phyloP scores from a whole-genome alignment of 1,140 invertebrate genomes.

The Sitobion miscanthi region DNA sequence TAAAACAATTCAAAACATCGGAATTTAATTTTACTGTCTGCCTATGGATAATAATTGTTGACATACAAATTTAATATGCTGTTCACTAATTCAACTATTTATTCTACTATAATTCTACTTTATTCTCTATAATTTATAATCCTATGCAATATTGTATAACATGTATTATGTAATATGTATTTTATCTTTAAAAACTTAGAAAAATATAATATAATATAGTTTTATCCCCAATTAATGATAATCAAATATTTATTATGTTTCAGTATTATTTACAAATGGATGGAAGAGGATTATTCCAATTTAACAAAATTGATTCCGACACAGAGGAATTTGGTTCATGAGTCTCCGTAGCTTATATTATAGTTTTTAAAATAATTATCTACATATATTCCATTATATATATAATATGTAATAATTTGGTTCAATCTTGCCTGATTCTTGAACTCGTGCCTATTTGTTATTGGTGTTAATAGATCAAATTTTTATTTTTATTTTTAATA shows the following conservation, averaged over 20 bases:
- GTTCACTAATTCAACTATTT: neutral
- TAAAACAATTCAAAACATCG: neutral
- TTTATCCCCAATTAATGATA: neutral
- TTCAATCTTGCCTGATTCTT: conserved; percentile 37
- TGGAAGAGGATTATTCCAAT: conserved; percentile 87
- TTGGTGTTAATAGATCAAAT: conserved; percentile 36
- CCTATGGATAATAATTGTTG: neutral
- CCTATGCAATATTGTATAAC: neutral
- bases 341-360: neutral
- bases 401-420: neutral
- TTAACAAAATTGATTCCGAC: conserved; percentile 81
- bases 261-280: conserved; percentile 92
- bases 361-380: conserved; percentile 32
- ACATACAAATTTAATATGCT: neutral
- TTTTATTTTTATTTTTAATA: conserved; percentile 18
- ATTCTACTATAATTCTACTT: neutral
- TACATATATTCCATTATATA: neutral
- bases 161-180: neutral
- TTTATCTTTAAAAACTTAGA: neutral
- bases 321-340: conserved; percentile 90
- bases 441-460: neutral
- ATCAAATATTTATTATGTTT: conserved; percentile 51
- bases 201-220: neutral
- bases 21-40: neutral
- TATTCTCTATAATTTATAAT: neutral